Evolutionary conservation across 1,140 invertebrate genomes (phyloP).

Genomic region (Amphibalanus amphitrite): DNA sequence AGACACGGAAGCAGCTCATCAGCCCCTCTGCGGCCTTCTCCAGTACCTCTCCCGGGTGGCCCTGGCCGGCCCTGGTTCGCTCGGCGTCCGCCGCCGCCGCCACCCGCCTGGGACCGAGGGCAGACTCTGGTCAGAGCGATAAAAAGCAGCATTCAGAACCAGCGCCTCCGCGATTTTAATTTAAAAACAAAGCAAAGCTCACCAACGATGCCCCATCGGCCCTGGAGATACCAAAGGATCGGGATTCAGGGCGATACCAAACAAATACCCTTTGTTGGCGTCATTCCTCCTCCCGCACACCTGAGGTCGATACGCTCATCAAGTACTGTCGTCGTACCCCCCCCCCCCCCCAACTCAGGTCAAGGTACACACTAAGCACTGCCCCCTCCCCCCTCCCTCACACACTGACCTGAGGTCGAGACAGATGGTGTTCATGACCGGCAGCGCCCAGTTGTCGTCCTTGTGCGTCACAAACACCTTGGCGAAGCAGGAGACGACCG

Average conservation of each 20-base stretch:
- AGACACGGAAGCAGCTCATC: conserved; percentile 87
- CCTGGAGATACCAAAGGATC: too few species aligned
- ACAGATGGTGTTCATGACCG: conserved; percentile 73
- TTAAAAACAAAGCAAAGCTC: too few species aligned
- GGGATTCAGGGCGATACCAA: too few species aligned
- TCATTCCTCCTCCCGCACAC: too few species aligned
- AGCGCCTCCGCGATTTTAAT: too few species aligned
- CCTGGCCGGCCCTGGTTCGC: conserved; percentile 29
- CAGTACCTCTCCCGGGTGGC: conserved; percentile 49
- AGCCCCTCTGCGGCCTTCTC: conserved; percentile 88
- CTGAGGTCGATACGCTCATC: too few species aligned
- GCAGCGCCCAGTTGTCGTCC: conserved; percentile 90
- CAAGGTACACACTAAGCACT: too few species aligned
- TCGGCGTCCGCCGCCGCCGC: conserved; percentile 23
- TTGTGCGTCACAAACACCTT: conserved; percentile 31
- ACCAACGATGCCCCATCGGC: too few species aligned
- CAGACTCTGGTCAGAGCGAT: background rate
- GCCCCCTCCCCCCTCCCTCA: background rate
- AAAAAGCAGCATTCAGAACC: too few species aligned
- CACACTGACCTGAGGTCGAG: conserved; percentile 56
- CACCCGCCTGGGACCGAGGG: conserved; percentile 16
- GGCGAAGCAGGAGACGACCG: background rate
- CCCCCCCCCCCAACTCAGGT: too few species aligned
- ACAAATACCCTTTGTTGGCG: too few species aligned
- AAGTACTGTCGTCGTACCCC: too few species aligned